Conservation (phyloP, 2,888 invertebrate species). For the Phymatocera aterrima region DNA sequence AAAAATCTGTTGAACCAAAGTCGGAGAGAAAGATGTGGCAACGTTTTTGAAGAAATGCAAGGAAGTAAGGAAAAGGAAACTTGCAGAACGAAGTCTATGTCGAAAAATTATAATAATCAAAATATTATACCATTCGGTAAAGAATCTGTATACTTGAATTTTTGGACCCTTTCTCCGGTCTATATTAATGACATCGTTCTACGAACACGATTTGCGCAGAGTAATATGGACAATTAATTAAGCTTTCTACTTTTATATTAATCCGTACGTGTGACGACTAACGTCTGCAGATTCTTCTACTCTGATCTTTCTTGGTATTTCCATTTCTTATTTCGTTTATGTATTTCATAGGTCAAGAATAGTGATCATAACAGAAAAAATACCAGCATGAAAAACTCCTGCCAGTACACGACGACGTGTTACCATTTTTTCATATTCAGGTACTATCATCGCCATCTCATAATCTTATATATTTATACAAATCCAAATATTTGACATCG, state of each 20-base stretch:
- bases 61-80: not conserved
- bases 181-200: constrained; percentile 16
- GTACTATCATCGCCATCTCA: not conserved
- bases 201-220: no score
- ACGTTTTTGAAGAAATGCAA: not conserved
- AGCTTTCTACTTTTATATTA: constrained; percentile 34
- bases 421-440: not conserved
- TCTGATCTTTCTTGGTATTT: not conserved
- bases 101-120: not conserved
- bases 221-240: not conserved
- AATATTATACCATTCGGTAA: not conserved
- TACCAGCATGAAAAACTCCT: constrained; percentile 26
- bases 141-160: not conserved
- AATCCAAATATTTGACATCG: no score
- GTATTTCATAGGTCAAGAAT: not conserved
- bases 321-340: not conserved
- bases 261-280: constrained; percentile 17
- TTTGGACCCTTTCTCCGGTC: constrained; percentile 38
- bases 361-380: not conserved
- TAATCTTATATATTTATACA: not conserved
- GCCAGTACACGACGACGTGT: not conserved
- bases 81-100: not conserved
- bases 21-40: not conserved
- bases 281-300: not conserved
- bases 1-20: not conserved